Conservation (phyloP, 1,140 invertebrate genomes). For the Ericerus pela region DNA sequence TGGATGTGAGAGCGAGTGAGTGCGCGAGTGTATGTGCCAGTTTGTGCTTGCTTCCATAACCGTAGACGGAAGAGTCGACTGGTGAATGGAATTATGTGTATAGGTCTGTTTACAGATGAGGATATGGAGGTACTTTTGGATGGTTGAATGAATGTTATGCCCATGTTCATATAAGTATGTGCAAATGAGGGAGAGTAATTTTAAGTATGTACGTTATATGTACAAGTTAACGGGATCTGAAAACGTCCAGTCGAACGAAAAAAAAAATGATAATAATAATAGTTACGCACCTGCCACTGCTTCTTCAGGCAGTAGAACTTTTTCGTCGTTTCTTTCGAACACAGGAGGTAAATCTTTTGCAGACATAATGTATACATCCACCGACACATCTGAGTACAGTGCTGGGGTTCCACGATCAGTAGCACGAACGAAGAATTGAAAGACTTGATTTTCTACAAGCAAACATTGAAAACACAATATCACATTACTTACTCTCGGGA, state of each 20-base stretch:
- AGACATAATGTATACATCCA: constrained; percentile 60
- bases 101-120: too few relatives aligned
- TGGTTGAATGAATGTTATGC: too few relatives aligned
- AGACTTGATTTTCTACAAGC: constrained; percentile 55
- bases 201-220: too few relatives aligned
- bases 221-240: too few relatives aligned
- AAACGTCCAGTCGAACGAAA: background rate
- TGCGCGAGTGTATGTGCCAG: too few relatives aligned
- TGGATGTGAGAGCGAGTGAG: too few relatives aligned
- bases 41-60: too few relatives aligned
- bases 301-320: constrained; percentile 66
- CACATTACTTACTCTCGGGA: background rate
- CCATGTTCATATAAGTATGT: too few relatives aligned
- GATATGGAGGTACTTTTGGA: too few relatives aligned
- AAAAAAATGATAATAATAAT: background rate
- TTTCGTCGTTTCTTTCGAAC: constrained; percentile 52
- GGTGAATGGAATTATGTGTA: too few relatives aligned
- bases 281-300: constrained; percentile 41
- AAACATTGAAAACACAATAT: constrained; percentile 15
- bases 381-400: constrained; percentile 57
- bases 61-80: too few relatives aligned
- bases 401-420: constrained; percentile 55
- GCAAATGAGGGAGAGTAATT: too few relatives aligned
- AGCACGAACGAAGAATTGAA: constrained; percentile 79
- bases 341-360: constrained; percentile 49